Evolutionary conservation across 2,113 vertebrate species (phyloP).

Genomic region (Cynoglossus semilaevis): DNA sequence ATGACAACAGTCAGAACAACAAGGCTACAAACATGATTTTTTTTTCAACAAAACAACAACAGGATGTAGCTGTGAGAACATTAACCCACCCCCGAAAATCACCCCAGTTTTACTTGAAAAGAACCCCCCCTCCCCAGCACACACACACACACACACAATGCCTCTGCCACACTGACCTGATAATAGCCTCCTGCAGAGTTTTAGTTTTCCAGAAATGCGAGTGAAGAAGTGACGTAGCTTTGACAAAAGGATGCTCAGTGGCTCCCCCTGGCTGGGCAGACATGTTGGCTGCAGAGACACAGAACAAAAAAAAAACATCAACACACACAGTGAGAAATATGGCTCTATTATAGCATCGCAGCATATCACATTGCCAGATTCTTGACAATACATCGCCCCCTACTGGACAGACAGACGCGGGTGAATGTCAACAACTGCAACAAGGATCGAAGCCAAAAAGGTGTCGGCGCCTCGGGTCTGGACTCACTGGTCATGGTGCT

Average conservation of each 20-base stretch:
- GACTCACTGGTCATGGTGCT: constrained; percentile 83
- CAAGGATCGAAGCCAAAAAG: no score
- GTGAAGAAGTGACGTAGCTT: constrained; percentile 84
- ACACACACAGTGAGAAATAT: constrained; percentile 48
- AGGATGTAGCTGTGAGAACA: background rate
- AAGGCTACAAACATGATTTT: background rate
- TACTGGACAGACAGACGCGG: no score
- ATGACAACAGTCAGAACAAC: no score
- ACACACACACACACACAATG: background rate
- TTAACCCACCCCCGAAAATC: background rate
- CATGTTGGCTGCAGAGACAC: constrained; percentile 82
- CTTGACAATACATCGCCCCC: no score
- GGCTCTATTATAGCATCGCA: background rate
- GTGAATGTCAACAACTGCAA: no score
- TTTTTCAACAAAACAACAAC: background rate
- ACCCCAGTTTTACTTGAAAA: background rate
- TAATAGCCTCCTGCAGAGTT: constrained; percentile 82
- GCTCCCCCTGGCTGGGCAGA: constrained; percentile 59
- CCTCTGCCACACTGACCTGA: constrained; percentile 81
- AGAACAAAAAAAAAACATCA: constrained; percentile 51
- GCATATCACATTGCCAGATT: no score
- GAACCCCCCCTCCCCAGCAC: background rate
- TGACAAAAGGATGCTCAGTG: constrained; percentile 83
- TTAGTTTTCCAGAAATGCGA: constrained; percentile 82
- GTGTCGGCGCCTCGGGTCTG: background rate